These are phyloP conservation scores for Daboia siamensis DNA, from an alignment of 2,113 vertebrate genomes.

Conservation along the genomic window DNA sequence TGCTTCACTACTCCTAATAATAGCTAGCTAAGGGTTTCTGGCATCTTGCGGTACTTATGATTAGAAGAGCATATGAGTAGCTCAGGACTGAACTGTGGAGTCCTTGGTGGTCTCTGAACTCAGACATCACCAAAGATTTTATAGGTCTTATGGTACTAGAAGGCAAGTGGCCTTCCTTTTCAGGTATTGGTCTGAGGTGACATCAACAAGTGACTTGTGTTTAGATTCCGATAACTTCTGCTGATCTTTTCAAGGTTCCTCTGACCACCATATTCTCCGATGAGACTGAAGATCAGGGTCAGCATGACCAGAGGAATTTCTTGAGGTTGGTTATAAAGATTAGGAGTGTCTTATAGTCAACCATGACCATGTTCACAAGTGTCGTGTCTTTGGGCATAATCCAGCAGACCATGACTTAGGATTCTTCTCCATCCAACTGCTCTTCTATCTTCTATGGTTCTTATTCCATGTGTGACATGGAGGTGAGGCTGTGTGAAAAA, in stretches of 20 bases:
- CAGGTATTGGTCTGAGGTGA: neutral
- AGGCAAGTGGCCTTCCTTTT: neutral
- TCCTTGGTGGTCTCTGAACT: neutral
- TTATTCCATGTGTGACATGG: neutral
- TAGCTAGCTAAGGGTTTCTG: neutral
- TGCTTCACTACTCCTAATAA: neutral
- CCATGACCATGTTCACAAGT: neutral
- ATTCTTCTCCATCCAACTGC: neutral
- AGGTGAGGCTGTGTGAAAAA: neutral
- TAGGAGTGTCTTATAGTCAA: neutral
- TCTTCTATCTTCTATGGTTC: neutral
- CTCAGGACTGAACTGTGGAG: neutral
- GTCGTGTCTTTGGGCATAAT: neutral
- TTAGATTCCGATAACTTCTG: too few species aligned
- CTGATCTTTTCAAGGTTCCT: neutral
- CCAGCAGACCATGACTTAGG: neutral
- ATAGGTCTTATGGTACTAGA: neutral
- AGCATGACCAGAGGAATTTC: neutral
- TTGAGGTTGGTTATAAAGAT: neutral
- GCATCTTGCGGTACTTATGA: neutral
- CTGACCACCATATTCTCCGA: neutral
- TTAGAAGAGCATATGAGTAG: neutral
- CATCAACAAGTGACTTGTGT: neutral
- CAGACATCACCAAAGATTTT: neutral
- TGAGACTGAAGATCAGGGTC: neutral